A percentile compares a stretch with the other conserved stretches of the same genome.
These are phyloP conservation scores for Ligdia adustata DNA, from an alignment of 2,888 invertebrate species.

Conservation along the genomic window DNA sequence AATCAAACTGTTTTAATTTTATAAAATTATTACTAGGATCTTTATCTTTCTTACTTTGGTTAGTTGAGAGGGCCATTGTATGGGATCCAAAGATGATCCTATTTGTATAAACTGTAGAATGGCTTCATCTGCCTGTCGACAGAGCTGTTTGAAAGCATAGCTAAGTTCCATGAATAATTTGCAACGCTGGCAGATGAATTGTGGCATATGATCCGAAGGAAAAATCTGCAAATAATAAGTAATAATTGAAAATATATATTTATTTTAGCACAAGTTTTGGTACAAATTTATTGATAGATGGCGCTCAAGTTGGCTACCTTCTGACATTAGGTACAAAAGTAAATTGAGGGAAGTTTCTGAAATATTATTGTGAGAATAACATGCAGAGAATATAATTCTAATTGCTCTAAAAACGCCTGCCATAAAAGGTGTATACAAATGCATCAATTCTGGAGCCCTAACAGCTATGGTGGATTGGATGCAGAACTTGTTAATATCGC, in stretches of 20 bases:
- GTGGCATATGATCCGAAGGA: slow-evolving; percentile 89
- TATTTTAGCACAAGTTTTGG: neutral
- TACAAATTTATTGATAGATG: slow-evolving; percentile 36
- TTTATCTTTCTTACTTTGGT: slow-evolving; percentile 60
- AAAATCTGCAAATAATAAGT: slow-evolving; percentile 73
- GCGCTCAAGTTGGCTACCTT: slow-evolving; percentile 29
- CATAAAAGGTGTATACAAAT: no score
- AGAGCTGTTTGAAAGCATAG: slow-evolving; percentile 90
- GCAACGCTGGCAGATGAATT: slow-evolving; percentile 88
- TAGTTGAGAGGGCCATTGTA: slow-evolving; percentile 73
- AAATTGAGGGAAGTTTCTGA: no score
- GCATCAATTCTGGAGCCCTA: neutral
- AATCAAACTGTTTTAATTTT: no score
- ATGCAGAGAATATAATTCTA: no score
- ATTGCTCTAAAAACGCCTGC: no score
- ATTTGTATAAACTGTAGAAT: slow-evolving; percentile 87
- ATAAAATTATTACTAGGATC: no score
- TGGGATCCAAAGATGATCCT: slow-evolving; percentile 82
- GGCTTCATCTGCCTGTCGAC: slow-evolving; percentile 89
- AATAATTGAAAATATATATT: neutral
- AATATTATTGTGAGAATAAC: no score
- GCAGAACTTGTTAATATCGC: slow-evolving; percentile 15
- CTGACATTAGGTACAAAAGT: no score
- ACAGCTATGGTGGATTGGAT: neutral
- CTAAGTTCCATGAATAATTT: slow-evolving; percentile 87